Conservation (phyloP, 1,140 invertebrate genomes). For the Sarcophaga bullata region DNA sequence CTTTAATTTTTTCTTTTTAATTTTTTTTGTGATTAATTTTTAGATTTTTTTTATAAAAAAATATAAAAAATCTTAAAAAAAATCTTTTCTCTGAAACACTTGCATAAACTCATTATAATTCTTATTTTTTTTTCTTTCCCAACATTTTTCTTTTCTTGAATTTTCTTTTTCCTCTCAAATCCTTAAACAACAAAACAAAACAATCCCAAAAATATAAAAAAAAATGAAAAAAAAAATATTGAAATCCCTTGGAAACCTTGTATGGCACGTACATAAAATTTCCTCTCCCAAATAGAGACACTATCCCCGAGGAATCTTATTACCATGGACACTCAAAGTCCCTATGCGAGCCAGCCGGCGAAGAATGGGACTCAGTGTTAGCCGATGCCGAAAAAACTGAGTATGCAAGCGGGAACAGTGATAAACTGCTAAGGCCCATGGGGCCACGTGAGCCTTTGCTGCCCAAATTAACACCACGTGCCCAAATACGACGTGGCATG, state of each 20-base stretch:
- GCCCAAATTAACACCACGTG: conserved; percentile 58
- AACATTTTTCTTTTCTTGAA: neutral
- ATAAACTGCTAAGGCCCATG: conserved; percentile 47
- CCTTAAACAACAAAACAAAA: neutral
- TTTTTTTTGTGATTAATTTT: too few relatives aligned
- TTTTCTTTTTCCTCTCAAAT: neutral
- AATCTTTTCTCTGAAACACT: too few relatives aligned
- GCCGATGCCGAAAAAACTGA: conserved; percentile 49
- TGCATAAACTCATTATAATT: too few relatives aligned
- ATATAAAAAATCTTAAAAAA: too few relatives aligned
- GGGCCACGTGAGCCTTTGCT: conserved; percentile 57
- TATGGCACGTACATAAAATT: neutral
- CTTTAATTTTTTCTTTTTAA: too few relatives aligned
- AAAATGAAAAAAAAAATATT: neutral
- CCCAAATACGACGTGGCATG: conserved; percentile 57
- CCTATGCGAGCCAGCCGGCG: conserved; percentile 58
- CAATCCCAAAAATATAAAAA: neutral
- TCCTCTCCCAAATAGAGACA: conserved; percentile 52
- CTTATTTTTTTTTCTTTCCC: too few relatives aligned
- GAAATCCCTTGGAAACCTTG: conserved; percentile 3
- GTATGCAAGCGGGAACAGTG: conserved; percentile 46
- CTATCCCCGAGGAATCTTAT: conserved; percentile 64
- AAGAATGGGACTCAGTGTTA: conserved; percentile 59
- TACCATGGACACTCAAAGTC: conserved; percentile 62
- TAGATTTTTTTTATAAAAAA: too few relatives aligned